Evolutionary conservation across 2,888 invertebrate species (phyloP).

Genomic region (Clivina fossor): DNA sequence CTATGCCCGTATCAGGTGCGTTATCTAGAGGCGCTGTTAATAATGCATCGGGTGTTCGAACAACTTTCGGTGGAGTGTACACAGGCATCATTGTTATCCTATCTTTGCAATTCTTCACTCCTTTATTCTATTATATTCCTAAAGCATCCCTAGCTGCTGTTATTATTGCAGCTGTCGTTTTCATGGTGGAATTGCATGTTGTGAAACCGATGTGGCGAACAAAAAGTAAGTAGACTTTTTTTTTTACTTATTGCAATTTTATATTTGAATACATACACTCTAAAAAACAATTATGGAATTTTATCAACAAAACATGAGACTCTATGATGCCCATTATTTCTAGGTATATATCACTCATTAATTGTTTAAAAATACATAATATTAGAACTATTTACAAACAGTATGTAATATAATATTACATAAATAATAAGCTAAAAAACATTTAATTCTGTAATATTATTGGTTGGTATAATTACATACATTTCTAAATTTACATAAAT

Average conservation of each 20-base stretch:
- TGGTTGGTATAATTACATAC: too few relatives aligned
- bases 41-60: slow-evolving; percentile 69
- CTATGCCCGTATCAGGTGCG: slow-evolving; percentile 68
- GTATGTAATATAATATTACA: too few relatives aligned
- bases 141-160: slow-evolving; percentile 69
- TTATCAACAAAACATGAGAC: too few relatives aligned
- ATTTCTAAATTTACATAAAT: too few relatives aligned
- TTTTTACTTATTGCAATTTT: not conserved
- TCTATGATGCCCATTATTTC: too few relatives aligned
- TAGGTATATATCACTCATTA: too few relatives aligned
- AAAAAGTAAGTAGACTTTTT: slow-evolving; percentile 57
- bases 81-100: slow-evolving; percentile 60
- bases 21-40: slow-evolving; percentile 69
- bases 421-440: too few relatives aligned
- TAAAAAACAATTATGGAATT: not conserved
- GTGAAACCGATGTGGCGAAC: slow-evolving; percentile 66
- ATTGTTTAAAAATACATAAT: too few relatives aligned
- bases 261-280: not conserved
- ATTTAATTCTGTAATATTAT: too few relatives aligned
- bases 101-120: slow-evolving; percentile 63
- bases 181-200: slow-evolving; percentile 67
- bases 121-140: slow-evolving; percentile 65
- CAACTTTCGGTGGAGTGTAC: slow-evolving; percentile 66
- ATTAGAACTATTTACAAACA: too few relatives aligned
- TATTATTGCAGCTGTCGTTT: slow-evolving; percentile 71